Evolutionary conservation across 2,888 invertebrate genomes (phyloP), one percentile per base, ranked within the genome.

Genomic region (Torymus texanus): DNA sequence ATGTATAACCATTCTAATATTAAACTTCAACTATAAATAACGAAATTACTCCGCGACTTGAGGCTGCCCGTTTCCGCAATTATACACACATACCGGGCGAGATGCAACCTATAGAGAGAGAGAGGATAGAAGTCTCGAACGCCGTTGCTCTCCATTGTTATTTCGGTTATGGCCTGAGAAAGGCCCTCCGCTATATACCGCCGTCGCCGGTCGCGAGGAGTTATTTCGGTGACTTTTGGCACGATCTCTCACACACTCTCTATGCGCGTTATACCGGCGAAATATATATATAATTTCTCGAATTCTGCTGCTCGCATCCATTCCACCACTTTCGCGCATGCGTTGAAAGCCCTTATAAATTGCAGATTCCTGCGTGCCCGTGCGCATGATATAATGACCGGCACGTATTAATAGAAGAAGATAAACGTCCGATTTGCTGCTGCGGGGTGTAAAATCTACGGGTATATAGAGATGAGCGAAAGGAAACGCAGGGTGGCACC

Each of bases 221-320:
- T 77, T 80, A 80, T 80, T 80, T 80, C 80, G 65, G 76, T 80
- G 51, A 51, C 58, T 73, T 68, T 76, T 80, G 80, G 80, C 80
- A 67, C 24, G 53, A 24, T 16, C 24, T 18, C 16, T 11, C 18
- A 12, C 0, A 18, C 8, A 41, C 72, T 63, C 18, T 59, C 10
- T 50, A 21, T 21, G 21, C 10, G 41, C 8, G 1, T 50, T 14
- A 14, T 18, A 12, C 2, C 12, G 3, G n/a, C 21, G n/a, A 68
- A 14, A 61, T 24, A 41, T 41, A 29, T n/a, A n/a, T 41, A 14
- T 41, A n/a, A 58, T 67, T 63, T 75, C 61, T 61, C 75, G 59
- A 18, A 14, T 11, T 8, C 59, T 41, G 29, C 8, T 29, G 16
- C 55, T 55, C 29, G 56, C 53, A 18, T 41, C 41, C 41, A 41